These are phyloP conservation scores for Apis laboriosa DNA, from an alignment of 1,140 invertebrate genomes.

Conservation along the genomic window DNA sequence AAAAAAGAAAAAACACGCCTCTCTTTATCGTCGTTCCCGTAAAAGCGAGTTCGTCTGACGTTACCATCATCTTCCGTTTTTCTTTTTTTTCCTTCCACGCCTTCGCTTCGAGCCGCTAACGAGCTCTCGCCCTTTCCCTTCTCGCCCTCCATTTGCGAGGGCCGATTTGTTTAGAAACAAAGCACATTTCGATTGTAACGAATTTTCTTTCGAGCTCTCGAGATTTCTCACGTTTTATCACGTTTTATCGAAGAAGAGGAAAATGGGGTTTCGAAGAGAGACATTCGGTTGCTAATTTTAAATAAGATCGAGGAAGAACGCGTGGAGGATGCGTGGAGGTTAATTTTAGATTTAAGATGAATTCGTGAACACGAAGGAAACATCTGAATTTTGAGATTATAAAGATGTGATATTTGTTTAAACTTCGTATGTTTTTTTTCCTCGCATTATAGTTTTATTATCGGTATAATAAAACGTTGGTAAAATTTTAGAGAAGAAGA, in stretches of 20 bases:
- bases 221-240: too few species aligned
- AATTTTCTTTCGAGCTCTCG: too few species aligned
- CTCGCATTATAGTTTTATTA: not conserved
- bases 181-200: not conserved
- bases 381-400: not conserved
- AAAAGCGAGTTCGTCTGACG: not conserved
- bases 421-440: too few species aligned
- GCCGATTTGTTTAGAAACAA: not conserved
- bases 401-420: not conserved
- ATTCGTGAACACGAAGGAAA: not conserved
- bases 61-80: conserved; percentile 2
- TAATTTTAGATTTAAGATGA: not conserved
- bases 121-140: not conserved
- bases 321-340: not conserved
- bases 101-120: not conserved
- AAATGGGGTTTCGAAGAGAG: too few species aligned
- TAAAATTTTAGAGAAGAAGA: not conserved
- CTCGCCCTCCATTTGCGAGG: too few species aligned
- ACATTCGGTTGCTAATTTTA: not conserved
- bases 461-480: too few species aligned
- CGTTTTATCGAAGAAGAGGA: too few species aligned
- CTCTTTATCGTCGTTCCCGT: conserved; percentile 29
- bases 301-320: not conserved
- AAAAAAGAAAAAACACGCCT: not conserved
- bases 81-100: not conserved